Base-by-base conservation (phyloP, 2,888 invertebrate species). In the Xylophagus ater region DNA sequence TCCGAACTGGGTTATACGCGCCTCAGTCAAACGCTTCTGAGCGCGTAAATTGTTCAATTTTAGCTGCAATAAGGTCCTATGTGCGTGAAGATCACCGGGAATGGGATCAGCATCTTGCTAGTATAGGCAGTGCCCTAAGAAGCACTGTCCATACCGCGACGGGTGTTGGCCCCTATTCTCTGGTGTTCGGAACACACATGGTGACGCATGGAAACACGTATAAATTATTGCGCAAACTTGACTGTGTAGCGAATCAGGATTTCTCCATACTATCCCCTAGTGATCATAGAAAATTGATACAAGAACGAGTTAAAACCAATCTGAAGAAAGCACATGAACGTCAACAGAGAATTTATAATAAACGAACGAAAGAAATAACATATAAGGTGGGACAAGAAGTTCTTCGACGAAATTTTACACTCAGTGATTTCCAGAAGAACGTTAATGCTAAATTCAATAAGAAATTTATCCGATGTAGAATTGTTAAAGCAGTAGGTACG, bases 11-110 rank as follows among this genome's bases (percentile, higher is more conserved):
- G 1, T 29, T 38, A 9, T 57, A 59, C 40, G 51, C 54, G 13
- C 55, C 59, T 0, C 58, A 59, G 45, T 42, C 44, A 2, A 58
- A 59, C 38, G 53, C 55, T 7, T 50, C 51, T 0, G 57, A 57
- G 39, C 41, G 55, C 2, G 46, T 52, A 0, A 58, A 58, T 39
- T 36, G 52, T 13, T 51, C 51, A 0, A 37, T 59, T 4, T 50
- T 51, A 8, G 51, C 51, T 3, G 52, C 50, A 37, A 49, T 57
- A 5, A 30, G 53, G n/a, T 44, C 51, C 1, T 56, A 49, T 34
- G 39, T 52, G 7, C 29, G 21, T 2, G 37, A 44, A 12, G 41
- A 49, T 14, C 50, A 51, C 29, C 29, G 40, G 3, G 15, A 38
- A 6, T 54, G 52, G 55, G 55, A 55, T 29, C 35, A 38, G 20